Evolutionary conservation across 2,113 vertebrate species (phyloP), one percentile per base, ranked within the genome.

Genomic region (Hippocampus comes): DNA sequence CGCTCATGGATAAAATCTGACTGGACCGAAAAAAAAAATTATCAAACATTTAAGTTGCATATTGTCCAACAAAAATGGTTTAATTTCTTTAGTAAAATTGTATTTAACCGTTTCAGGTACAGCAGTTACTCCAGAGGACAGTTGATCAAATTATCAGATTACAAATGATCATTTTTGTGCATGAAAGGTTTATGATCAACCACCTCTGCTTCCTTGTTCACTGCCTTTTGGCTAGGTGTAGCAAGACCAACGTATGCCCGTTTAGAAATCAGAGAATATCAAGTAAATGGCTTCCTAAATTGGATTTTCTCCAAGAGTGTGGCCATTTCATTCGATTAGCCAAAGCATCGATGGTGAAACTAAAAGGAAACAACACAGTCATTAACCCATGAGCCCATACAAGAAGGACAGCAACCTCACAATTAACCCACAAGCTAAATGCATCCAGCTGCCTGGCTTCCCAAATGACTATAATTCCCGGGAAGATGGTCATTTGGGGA

Each of bases 391-490:
- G 88, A 87, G 84, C 78, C 27, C 7, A 9, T 80, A 55, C 73
- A 82, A 88, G 10, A 89, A 85, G 82, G 77, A 81, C 87, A 82
- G 69, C 77, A 67, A 73, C 81, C 85, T 64, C 80, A 82, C 84
- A 91, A 92, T 92, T 89, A 91, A 72, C 77, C 89, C 83, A 78
- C 86, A 86, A 87, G 89, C 82, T 81, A 71, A 84, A 75, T 71
- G 63, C 74, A 80, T 80, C 82, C 91, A 88, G 87, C 89, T 89
- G 91, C 84, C 80, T 82, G 65, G 55, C 42, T 89, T 85, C 81
- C 75, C 75, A 86, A 91, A 92, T 86, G 67, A 91, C 93, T 94
- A 88, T 93, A 92, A 92, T 94, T 91, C 88, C 82, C 85, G 83
- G 87, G 82, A 92, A 89, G 83, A 72, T 90, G 86, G 87, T 86